Evolutionary conservation across 2,888 invertebrate species (phyloP), one percentile per base, ranked within the genome.

Genomic region (Drosophila anceps): DNA sequence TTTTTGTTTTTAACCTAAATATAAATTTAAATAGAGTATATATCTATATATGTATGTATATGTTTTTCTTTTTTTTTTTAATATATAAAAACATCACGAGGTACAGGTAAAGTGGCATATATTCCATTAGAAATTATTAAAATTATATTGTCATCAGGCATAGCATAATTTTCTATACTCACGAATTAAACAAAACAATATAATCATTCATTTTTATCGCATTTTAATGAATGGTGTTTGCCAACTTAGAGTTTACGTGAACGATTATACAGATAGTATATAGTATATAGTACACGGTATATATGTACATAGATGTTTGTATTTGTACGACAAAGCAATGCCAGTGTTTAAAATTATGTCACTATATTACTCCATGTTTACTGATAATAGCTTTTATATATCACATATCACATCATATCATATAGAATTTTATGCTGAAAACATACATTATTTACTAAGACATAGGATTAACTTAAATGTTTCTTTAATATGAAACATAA

Each of bases 131-230:
- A 35, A 39, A 48, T 29, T 48, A 48, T 50, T 10, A 18, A 35
- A 20, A 54, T 43, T 62, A 10, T 43, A 43, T 50, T 46, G 13
- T 15, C 33, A 48, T 55, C 33, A 41, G 39, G 18, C 43, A 13
- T 10, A 35, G 31, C 33, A 53, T 35, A 39, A 33, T 51, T 43
- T 43, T 8, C 35, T 13, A 46, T 33, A 57, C 13, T 39, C 20
- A 51, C 41, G 27, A 46, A 15, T 50, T n/a, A 27, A 31, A 43
- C 20, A 55, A 43, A 18, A 57, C 29, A 39, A n/a, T 27, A 48
- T 10, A 51, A 68, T 64, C 46, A 64, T 57, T 73, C 31, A 73
- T 57, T 41, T 64, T 57, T 74, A 69, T 60, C 69, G 18, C 27
- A 9, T 12, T 31, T 46, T 39, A 41, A 10, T 43, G 43, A 69